Evolutionary conservation across 1,140 invertebrate genomes (phyloP).

Genomic region (Tyrophagus putrescentiae): DNA sequence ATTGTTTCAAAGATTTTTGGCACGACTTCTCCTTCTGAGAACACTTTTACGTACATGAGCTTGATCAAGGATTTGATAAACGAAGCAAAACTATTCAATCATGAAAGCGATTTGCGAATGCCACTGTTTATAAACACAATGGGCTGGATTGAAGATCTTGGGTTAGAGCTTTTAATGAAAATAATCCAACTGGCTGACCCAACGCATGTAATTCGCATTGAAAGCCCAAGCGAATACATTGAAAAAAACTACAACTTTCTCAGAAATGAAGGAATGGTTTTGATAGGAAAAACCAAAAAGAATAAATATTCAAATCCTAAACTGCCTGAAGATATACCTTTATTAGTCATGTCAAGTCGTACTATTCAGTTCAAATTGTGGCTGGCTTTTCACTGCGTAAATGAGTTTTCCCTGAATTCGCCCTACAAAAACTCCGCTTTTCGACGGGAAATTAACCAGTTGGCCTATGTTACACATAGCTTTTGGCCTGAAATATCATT

Average conservation of each 20-base stretch:
- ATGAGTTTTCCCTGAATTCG: background rate
- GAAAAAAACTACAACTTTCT: too few relatives aligned
- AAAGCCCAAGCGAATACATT: background rate
- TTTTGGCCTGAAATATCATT: background rate
- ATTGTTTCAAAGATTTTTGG: slow-evolving; percentile 15
- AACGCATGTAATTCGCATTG: slow-evolving; percentile 21
- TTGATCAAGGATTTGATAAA: background rate
- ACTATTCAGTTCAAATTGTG: background rate
- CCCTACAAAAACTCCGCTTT: background rate
- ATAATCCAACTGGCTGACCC: slow-evolving; percentile 17
- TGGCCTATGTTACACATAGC: background rate
- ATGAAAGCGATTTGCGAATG: background rate
- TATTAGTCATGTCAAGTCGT: background rate
- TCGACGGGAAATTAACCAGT: slow-evolving; percentile 12
- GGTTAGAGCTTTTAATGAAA: slow-evolving; percentile 19
- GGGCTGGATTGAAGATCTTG: slow-evolving; percentile 21
- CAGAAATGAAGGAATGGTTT: slow-evolving; percentile 11
- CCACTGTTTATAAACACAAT: slow-evolving; percentile 23
- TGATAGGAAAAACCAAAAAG: background rate
- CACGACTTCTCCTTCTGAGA: slow-evolving; percentile 5
- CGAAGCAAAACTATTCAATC: background rate
- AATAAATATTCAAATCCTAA: background rate
- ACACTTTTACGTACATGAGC: background rate
- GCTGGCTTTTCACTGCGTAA: background rate
- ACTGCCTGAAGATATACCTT: background rate